Conservation (phyloP, 2,797 vertebrate genomes). For the Falco cherrug region DNA sequence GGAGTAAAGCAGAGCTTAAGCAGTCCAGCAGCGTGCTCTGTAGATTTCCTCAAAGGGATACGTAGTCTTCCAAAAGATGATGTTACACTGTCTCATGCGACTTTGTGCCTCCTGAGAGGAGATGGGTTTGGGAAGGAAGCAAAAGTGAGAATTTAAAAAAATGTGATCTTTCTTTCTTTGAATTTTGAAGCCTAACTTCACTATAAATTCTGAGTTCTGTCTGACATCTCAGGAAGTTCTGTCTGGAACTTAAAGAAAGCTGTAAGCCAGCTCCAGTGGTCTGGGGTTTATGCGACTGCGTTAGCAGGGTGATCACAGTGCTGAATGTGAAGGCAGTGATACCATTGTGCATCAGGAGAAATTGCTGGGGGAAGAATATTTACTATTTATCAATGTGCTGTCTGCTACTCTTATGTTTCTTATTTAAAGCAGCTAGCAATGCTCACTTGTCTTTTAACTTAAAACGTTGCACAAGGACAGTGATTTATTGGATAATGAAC, state of each 20-base stretch:
- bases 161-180: not conserved
- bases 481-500: not conserved
- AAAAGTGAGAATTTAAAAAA: not conserved
- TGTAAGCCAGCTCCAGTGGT: not conserved
- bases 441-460: not conserved
- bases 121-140: not conserved
- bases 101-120: not conserved
- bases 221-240: not conserved
- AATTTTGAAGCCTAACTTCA: not conserved
- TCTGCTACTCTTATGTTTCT: not conserved
- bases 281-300: not conserved
- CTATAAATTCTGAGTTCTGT: not conserved
- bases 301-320: not conserved
- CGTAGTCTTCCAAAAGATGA: not conserved
- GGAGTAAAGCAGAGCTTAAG: not conserved
- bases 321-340: not conserved
- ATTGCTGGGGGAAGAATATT: not conserved
- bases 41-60: not conserved
- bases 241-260: not conserved
- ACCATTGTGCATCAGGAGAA: not conserved
- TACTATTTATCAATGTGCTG: not conserved
- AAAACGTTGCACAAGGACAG: not conserved
- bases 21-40: not conserved
- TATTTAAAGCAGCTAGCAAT: not conserved
- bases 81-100: not conserved